Evolutionary conservation across 2,113 vertebrate species (phyloP).

Genomic region (Eretmochelys imbricata): DNA sequence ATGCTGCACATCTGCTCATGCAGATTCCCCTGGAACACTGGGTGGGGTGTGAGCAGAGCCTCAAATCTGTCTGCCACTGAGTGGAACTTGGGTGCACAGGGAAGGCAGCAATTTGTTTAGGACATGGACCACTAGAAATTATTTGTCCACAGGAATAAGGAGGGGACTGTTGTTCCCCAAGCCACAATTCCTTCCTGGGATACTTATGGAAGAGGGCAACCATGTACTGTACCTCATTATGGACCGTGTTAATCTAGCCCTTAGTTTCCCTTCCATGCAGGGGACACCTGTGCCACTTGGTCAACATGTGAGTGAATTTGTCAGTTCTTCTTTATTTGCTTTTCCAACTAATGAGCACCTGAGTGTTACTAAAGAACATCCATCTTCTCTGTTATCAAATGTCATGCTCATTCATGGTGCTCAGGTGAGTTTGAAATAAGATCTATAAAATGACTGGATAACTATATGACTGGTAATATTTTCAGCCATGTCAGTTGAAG

Average conservation of each 20-base stretch:
- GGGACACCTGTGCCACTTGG: not conserved
- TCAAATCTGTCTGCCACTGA: not conserved
- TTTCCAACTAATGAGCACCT: not conserved
- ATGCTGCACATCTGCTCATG: not conserved
- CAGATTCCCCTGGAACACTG: not conserved
- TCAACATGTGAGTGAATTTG: not conserved
- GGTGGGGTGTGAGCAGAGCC: not conserved
- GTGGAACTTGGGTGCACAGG: not conserved
- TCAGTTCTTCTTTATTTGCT: not conserved
- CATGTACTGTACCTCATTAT: not conserved
- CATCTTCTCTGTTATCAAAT: not conserved
- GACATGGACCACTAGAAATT: not conserved
- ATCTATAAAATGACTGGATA: not conserved
- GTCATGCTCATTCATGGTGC: not conserved
- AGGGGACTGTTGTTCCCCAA: not conserved
- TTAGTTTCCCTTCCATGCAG: not conserved
- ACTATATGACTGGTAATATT: not conserved
- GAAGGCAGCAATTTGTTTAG: not conserved
- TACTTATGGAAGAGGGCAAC: not conserved
- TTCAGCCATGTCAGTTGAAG: not conserved
- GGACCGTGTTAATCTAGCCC: not conserved
- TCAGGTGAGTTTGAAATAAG: not conserved
- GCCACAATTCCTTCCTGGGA: not conserved
- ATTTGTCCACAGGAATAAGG: not conserved
- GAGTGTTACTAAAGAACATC: not conserved